These are phyloP conservation scores for Neopipo cinnamomea DNA, from an alignment of 2,113 vertebrate genomes.

Conservation along the genomic window DNA sequence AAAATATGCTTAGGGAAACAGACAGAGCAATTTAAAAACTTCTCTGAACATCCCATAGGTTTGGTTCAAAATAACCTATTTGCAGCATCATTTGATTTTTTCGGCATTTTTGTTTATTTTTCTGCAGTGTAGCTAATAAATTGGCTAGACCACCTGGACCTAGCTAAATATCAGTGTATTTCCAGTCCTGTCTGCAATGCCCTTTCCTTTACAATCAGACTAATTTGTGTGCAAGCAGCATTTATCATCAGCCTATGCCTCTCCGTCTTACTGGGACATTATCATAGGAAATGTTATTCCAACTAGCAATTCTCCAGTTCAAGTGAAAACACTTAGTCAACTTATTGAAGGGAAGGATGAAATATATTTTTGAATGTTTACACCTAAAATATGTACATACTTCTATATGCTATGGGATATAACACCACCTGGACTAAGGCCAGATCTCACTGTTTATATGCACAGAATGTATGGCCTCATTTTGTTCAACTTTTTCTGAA, in stretches of 20 bases:
- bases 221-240: background rate
- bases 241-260: background rate
- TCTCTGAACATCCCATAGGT: background rate
- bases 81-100: background rate
- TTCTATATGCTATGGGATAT: background rate
- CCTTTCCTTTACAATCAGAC: background rate
- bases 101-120: background rate
- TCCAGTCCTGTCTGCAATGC: background rate
- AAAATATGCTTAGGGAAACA: background rate
- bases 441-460: constrained; percentile 13
- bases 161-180: background rate
- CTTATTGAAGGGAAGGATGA: background rate
- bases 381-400: background rate
- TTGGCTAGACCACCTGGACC: background rate
- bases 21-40: background rate
- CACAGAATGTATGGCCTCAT: constrained; percentile 18
- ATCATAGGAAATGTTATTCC: constrained; percentile 22
- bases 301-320: constrained; percentile 21
- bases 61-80: background rate
- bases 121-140: background rate
- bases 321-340: constrained; percentile 25
- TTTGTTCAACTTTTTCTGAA: constrained; percentile 9
- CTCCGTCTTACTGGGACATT: background rate
- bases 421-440: background rate
- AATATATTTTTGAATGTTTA: constrained; percentile 38